phyloP scores from a whole-genome alignment of 1,140 invertebrate genomes.

The Diplogasteroides magnus region DNA sequence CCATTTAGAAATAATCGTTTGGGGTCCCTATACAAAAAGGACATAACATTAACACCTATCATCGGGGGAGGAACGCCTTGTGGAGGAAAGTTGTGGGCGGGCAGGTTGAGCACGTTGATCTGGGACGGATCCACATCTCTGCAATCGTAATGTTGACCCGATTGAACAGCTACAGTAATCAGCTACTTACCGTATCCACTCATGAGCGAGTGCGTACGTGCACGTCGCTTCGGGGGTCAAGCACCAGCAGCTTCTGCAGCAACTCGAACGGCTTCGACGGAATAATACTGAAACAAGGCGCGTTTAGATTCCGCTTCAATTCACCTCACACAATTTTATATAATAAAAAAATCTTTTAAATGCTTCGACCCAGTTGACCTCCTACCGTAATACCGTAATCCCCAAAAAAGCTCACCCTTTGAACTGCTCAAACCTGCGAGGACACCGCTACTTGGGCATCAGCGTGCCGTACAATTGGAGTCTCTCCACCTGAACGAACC shows the following conservation, averaged over 20 bases:
- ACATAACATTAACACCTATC: too few species aligned
- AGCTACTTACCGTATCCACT: conserved; percentile 88
- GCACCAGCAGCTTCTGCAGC: conserved; percentile 88
- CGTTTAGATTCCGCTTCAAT: conserved; percentile 13
- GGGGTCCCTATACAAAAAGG: too few species aligned
- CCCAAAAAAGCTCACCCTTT: conserved; percentile 14
- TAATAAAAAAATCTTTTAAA: conserved; percentile 3
- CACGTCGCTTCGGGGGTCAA: conserved; percentile 92
- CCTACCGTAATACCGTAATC: conserved; percentile 9
- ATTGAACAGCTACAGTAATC: too few species aligned
- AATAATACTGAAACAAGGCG: conserved; percentile 62
- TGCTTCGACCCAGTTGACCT: background rate
- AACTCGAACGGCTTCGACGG: conserved; percentile 81
- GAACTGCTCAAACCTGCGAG: conserved; percentile 77
- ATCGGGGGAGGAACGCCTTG: too few species aligned
- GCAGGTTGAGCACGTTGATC: conserved; percentile 64
- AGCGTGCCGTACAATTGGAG: conserved; percentile 83
- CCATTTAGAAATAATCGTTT: too few species aligned
- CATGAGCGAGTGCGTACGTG: conserved; percentile 82
- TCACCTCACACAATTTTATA: conserved; percentile 11
- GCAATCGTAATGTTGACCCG: too few species aligned
- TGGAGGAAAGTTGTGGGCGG: too few species aligned
- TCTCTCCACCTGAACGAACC: background rate
- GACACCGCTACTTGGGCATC: conserved; percentile 82
- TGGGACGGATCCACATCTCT: conserved; percentile 80